Evolutionary conservation across 2,797 vertebrate genomes (phyloP), one percentile per base, ranked within the genome.

Genomic region (Enteromius argenteus): DNA sequence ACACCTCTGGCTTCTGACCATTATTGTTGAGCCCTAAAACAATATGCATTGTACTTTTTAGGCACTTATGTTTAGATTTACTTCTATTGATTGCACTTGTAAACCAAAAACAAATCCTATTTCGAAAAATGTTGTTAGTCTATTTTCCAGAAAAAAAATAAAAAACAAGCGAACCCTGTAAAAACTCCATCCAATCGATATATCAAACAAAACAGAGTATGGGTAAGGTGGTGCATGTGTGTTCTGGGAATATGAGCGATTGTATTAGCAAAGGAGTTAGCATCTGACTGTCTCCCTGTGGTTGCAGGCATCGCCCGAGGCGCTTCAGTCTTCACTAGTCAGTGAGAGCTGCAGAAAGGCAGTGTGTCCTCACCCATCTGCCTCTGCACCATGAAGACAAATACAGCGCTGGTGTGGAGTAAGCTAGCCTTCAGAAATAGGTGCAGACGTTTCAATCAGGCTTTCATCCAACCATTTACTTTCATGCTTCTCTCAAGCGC

Each of bases 221-320:
- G 58, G 56, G 30, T 49, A 17, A 37, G 64, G 56, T 49, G 37
- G 11, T 72, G 82, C 35, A 23, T 53, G 10, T 56, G 62, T 78
- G 44, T 75, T 58, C 23, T 21, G 66, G 71, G 56, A 68, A 72
- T 75, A 71, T 69, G 80, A 84, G 72, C 56, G 5, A 44, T 53
- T 89, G 78, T 66, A 68, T 56, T 51, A 84, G 78, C 72, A 71
- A 80, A 84, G 60, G 23, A 37, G 44, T 68, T 74, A 21, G 62
- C 60, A 81, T 67, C 80, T 60, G 81, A 87, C 84, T 80, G 75
- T 51, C 53, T 86, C 44, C 69, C 69, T 75, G 72, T 72, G 68
- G 58, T 81, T 73, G 3, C 66, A 69, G 84, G 76, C 84, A 64
- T 73, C 15, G 84, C 86, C 88, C 10, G 75, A 83, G 84, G 86